Evolutionary conservation across 2,888 invertebrate species (phyloP).

Genomic region (Callyntrura sp.): DNA sequence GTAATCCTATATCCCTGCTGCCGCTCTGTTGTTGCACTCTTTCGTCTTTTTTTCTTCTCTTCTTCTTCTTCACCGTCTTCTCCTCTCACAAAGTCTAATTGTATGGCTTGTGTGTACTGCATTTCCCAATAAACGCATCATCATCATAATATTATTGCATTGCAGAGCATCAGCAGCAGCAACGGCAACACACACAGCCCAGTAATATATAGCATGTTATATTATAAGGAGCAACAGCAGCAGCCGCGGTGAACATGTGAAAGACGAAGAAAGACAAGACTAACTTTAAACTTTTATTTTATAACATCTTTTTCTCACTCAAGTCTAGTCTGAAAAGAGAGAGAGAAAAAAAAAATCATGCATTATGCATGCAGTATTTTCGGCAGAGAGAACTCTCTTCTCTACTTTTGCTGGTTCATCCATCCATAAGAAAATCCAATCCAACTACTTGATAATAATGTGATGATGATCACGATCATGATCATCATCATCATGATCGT

Average conservation of each 20-base stretch:
- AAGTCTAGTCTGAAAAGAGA: neutral
- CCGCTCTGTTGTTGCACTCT: neutral
- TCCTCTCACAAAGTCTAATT: neutral
- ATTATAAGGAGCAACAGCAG: too few species aligned
- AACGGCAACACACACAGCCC: neutral
- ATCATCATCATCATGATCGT: conserved; percentile 9
- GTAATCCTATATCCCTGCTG: neutral
- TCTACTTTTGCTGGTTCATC: conserved; percentile 2
- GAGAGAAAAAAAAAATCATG: conserved; percentile 10
- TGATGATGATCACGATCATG: too few species aligned
- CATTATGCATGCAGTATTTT: conserved; percentile 44
- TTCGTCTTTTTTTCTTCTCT: neutral
- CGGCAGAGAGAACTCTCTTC: neutral
- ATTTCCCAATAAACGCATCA: neutral
- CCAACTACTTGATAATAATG: neutral
- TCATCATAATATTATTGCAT: neutral
- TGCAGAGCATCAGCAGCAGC: neutral
- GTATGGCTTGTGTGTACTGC: neutral
- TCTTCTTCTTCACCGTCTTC: neutral
- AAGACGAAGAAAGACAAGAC: neutral
- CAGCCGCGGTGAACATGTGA: neutral
- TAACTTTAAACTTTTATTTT: conserved; percentile 37
- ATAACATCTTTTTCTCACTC: neutral
- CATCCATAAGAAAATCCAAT: conserved; percentile 33
- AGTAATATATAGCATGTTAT: too few species aligned